These are phyloP conservation scores for Trichacis sp. DNA, from an alignment of 2,888 invertebrate genomes.

Conservation along the genomic window DNA sequence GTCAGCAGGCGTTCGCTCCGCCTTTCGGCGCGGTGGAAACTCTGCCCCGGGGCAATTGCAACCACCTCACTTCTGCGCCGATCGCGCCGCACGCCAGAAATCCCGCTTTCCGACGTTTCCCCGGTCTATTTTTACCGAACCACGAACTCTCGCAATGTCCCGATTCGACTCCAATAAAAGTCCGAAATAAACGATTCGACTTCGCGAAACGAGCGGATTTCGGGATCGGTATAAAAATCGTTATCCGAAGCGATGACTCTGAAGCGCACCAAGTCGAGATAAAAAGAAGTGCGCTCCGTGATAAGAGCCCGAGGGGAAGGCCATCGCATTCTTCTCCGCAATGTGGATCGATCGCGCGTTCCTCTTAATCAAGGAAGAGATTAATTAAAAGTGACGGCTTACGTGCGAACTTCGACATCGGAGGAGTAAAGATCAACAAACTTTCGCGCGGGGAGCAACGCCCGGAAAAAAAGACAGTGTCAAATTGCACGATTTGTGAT, in stretches of 20 bases:
- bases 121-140: too few species aligned
- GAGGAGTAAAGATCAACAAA: slow-evolving; percentile 41
- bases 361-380: slow-evolving; percentile 45
- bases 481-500: slow-evolving; percentile 3
- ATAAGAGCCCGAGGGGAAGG: too few species aligned
- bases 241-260: too few species aligned
- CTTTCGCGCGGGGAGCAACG: slow-evolving; percentile 39
- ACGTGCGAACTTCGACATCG: slow-evolving; percentile 39
- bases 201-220: too few species aligned
- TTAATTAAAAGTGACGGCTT: slow-evolving; percentile 51
- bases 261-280: too few species aligned
- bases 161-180: too few species aligned
- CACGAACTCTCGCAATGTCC: too few species aligned
- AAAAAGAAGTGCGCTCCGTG: too few species aligned
- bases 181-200: too few species aligned
- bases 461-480: slow-evolving; percentile 20
- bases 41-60: slow-evolving; percentile 49
- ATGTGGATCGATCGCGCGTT: slow-evolving; percentile 33
- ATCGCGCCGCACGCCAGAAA: too few species aligned
- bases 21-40: slow-evolving; percentile 52
- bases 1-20: slow-evolving; percentile 59
- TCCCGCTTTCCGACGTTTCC: too few species aligned
- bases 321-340: slow-evolving; percentile 26
- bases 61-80: slow-evolving; percentile 65
- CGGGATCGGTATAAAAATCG: too few species aligned